Conservation (phyloP, 2,888 invertebrate species). For the Serrognathus titanus region DNA sequence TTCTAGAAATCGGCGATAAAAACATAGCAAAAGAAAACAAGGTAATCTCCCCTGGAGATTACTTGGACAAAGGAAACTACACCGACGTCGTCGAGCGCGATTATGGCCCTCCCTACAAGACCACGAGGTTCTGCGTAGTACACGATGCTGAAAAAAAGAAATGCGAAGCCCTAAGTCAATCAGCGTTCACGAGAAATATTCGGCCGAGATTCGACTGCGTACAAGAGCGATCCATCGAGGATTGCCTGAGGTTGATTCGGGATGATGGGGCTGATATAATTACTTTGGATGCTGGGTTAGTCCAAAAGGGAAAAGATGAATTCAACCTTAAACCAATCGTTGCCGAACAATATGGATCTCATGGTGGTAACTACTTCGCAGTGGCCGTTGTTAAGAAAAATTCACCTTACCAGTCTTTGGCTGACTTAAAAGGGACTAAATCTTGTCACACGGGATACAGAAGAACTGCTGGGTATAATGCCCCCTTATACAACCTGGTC, state of each 20-base stretch:
- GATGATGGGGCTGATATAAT: constrained; percentile 70
- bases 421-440: constrained; percentile 60
- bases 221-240: constrained; percentile 58
- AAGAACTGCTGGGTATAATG: constrained; percentile 54
- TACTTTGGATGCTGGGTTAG: constrained; percentile 62
- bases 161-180: constrained; percentile 67
- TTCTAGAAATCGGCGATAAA: constrained; percentile 59
- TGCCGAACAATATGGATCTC: constrained; percentile 59
- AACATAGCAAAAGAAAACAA: constrained; percentile 50
- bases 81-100: constrained; percentile 68
- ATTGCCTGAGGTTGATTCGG: constrained; percentile 65
- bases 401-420: constrained; percentile 54
- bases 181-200: constrained; percentile 74
- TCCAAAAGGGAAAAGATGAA: constrained; percentile 53
- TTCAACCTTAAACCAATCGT: constrained; percentile 62
- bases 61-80: constrained; percentile 49
- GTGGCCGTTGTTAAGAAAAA: constrained; percentile 65
- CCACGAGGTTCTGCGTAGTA: constrained; percentile 66
- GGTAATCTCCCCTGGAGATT: constrained; percentile 39
- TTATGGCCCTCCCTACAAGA: constrained; percentile 65
- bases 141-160: constrained; percentile 67
- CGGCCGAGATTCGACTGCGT: constrained; percentile 78
- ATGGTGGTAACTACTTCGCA: constrained; percentile 55
- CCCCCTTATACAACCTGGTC: constrained; percentile 57
- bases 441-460: constrained; percentile 55